Evolutionary conservation across 2,113 vertebrate genomes (phyloP).

Genomic region (Cygnus buccinator): DNA sequence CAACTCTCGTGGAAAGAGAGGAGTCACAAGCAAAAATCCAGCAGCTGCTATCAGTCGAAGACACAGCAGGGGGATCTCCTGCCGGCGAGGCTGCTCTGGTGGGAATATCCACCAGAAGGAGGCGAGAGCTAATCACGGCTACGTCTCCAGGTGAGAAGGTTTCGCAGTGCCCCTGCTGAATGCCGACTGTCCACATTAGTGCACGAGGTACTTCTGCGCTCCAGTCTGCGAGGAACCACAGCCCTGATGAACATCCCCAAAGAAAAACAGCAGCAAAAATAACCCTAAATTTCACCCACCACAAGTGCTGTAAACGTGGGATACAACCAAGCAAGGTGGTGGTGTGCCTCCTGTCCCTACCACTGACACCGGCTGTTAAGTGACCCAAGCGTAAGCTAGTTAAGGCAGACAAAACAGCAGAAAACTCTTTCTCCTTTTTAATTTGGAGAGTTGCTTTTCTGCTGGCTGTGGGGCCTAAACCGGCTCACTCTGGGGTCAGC

Average conservation of each 20-base stretch:
- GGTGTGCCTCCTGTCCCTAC: rapidly evolving
- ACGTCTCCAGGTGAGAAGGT: neutral
- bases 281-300: neutral
- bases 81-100: neutral
- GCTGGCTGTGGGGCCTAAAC: neutral
- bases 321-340: neutral
- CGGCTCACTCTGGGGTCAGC: neutral
- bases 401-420: neutral
- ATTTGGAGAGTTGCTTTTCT: neutral
- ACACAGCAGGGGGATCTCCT: neutral
- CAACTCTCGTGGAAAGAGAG: neutral
- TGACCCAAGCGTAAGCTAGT: neutral
- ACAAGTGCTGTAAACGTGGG: neutral
- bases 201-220: neutral
- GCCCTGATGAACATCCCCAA: neutral
- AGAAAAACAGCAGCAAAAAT: neutral
- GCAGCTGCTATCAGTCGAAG: neutral
- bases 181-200: neutral
- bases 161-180: neutral
- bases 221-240: neutral
- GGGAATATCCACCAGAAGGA: neutral
- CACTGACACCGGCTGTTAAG: rapidly evolving
- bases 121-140: neutral
- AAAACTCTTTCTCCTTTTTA: neutral
- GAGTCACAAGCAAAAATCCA: neutral